Conservation (phyloP, 1,140 invertebrate species). For the Zaprionus vittiger region DNA sequence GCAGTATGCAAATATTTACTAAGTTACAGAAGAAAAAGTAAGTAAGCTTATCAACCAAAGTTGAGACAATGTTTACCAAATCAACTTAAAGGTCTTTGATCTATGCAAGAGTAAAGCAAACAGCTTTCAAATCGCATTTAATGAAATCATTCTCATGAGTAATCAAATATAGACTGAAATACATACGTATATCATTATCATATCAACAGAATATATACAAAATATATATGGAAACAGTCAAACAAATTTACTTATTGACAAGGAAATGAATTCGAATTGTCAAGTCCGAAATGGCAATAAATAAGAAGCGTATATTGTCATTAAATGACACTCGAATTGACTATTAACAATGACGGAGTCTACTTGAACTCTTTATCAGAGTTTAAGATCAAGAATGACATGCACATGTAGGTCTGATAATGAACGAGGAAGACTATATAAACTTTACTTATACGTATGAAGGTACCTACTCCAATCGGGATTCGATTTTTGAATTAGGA, state of each 20-base stretch:
- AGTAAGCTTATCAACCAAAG: no score
- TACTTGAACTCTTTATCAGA: slow-evolving; percentile 6
- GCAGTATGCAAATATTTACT: no score
- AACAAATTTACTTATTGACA: not conserved
- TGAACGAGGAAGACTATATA: not conserved
- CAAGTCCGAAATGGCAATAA: not conserved
- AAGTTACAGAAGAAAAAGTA: no score
- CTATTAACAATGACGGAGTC: not conserved
- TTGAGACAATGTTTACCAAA: no score
- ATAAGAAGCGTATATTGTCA: not conserved
- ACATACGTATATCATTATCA: not conserved
- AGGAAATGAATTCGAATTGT: not conserved
- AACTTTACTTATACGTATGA: no score
- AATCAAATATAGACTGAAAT: not conserved
- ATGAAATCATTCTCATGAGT: not conserved
- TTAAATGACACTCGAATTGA: not conserved
- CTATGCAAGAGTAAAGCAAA: not conserved
- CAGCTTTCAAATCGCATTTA: not conserved
- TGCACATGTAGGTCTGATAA: not conserved
- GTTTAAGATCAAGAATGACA: not conserved
- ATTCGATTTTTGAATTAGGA: no score
- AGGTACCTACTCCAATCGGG: no score
- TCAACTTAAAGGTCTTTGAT: no score
- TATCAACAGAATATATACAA: not conserved
- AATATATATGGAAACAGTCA: not conserved